Base-by-base conservation (phyloP, 2,797 vertebrate genomes). In the Tolypeutes matacus region DNA sequence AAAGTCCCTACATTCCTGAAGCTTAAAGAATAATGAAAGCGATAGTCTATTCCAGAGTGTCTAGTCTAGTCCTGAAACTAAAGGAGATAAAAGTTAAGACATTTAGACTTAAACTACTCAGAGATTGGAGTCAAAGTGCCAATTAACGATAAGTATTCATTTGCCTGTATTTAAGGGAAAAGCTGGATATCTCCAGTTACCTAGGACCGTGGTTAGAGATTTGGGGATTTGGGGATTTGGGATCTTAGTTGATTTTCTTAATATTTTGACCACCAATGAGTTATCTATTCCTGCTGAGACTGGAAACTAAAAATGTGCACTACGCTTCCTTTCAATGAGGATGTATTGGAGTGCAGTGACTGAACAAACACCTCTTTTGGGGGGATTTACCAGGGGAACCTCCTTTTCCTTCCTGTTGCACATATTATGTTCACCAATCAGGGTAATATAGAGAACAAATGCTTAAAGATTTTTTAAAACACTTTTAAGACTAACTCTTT, bases 401-500 rank as follows among this genome's bases (percentile, higher is more conserved):
- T 64, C n/a, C 5, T 49, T 92, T 12, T 58, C 36, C 10, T 81
- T 1, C 4, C 7, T 56, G 25, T 36, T 34, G 4, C 6, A 2
- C 46, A 51, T 34, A 20, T 70, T 36, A 65, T 87, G 49, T 34
- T 92, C 12, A 65, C 5, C 20, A 86, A 29, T 42, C 80, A 83
- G n/a, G 3, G 7, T 89, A 83, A 84, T 62, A 72, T 2, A 67
- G 31, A 93, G 12, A 87, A 60, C 3, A 86, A 89, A 34, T 27
- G 4, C 53, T 70, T 78, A 46, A 85, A 67, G 39, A 56, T 51
- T 58, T 25, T 70, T 42, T 46, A 7, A 4, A 84, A 31, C 4
- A 84, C 15, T 92, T 92, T 92, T 56, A 86, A 86, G 10, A 73
- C 5, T 62, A 82, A 2, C 80, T 93, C 3, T 72, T 72, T 89